Percentiles rank a stretch among this genome's conserved stretches.
These are phyloP conservation scores for Sipha flava DNA, from an alignment of 1,140 invertebrate genomes.

Conservation along the genomic window DNA sequence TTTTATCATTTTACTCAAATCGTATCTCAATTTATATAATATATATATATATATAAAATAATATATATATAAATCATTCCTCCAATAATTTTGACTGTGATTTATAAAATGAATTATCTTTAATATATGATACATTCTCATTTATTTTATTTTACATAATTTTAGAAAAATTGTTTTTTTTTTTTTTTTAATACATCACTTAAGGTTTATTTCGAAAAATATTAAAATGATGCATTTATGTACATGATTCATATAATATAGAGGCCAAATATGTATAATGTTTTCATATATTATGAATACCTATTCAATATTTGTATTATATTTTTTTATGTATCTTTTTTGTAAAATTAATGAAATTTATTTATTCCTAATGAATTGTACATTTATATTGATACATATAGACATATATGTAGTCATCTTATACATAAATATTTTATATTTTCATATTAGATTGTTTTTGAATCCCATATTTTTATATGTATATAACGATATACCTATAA, in stretches of 20 bases:
- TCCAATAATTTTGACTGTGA: conserved; percentile 28
- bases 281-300: neutral
- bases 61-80: neutral
- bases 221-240: neutral
- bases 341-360: conserved; percentile 5
- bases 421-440: neutral
- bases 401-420: neutral
- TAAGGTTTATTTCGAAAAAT: neutral
- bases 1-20: neutral
- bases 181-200: neutral
- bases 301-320: conserved; percentile 9
- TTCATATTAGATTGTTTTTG: neutral
- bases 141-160: conserved; percentile 9
- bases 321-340: conserved; percentile 11
- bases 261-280: neutral
- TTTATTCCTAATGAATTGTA: conserved; percentile 27
- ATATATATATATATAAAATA: neutral
- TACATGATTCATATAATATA: neutral
- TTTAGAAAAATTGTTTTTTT: neutral
- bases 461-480: too few relatives aligned
- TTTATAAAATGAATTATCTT: conserved; percentile 23
- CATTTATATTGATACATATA: neutral
- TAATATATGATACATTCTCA: conserved; percentile 21
- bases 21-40: neutral
- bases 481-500: neutral